Percentiles rank a stretch among this genome's conserved stretches.
Evolutionary conservation across 1,140 invertebrate genomes (phyloP).

Genomic region (Saccostrea cuccullata): DNA sequence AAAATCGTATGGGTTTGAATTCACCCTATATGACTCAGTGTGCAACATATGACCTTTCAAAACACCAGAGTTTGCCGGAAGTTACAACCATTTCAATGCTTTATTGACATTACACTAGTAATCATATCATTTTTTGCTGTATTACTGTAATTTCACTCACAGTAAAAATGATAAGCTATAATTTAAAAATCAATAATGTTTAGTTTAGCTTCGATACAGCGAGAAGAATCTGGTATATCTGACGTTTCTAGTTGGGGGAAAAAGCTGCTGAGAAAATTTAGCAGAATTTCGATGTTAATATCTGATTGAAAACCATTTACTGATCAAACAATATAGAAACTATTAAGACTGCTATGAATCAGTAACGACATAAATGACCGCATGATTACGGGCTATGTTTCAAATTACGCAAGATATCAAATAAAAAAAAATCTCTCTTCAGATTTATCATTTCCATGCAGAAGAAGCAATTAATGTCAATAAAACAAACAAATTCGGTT

Average conservation of each 20-base stretch:
- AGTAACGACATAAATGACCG: slow-evolving; percentile 14
- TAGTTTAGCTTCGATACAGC: not conserved
- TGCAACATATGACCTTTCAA: not conserved
- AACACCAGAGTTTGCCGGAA: not conserved
- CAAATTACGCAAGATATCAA: slow-evolving; percentile 6
- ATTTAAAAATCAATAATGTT: slow-evolving; percentile 3
- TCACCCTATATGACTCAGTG: not conserved
- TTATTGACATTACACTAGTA: slow-evolving; percentile 12
- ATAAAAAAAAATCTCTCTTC: slow-evolving; percentile 8
- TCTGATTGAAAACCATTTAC: slow-evolving; percentile 33
- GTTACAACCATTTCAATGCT: not conserved
- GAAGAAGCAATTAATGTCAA: not conserved
- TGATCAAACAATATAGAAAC: slow-evolving; percentile 25
- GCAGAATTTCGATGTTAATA: not conserved
- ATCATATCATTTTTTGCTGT: slow-evolving; percentile 16
- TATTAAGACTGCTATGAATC: slow-evolving; percentile 22
- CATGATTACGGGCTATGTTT: slow-evolving; percentile 5
- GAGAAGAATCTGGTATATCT: not conserved
- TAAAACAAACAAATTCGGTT: not conserved
- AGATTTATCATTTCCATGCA: slow-evolving; percentile 21
- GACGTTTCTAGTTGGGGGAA: not conserved
- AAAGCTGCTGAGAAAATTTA: not conserved
- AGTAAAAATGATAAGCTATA: slow-evolving; percentile 21
- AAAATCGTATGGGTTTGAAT: not conserved
- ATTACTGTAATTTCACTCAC: slow-evolving; percentile 1